Evolutionary conservation across 2,888 invertebrate genomes (phyloP), one percentile per base, ranked within the genome.

Genomic region (Xylophagus ater): DNA sequence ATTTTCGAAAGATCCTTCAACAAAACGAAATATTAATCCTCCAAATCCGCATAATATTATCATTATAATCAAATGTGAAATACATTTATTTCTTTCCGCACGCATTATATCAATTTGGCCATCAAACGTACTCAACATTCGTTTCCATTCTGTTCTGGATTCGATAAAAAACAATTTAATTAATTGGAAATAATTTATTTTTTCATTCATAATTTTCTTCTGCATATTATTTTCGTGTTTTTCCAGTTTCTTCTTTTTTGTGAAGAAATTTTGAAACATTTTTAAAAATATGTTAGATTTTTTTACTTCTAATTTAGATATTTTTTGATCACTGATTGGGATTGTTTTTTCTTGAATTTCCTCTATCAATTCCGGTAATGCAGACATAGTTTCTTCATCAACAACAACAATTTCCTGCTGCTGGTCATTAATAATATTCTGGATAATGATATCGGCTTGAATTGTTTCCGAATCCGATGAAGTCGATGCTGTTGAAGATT

Each of bases 1-100:
- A 44, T 81, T 76, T 56, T 92, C 90, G 51, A 86, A 81, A 2
- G 81, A 76, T 3, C 88, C 88, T 59, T 93, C 92, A 15, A 83
- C 76, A 47, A 80, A 76, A 47, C 82, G 79, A 53, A 89, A 88
- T 52, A 84, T 67, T 34, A 88, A 69, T 0, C 82, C 88, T 2
- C 87, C 88, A 34, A 82, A 65, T 4, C 88, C 87, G 52, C 83
- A 81, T 49, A 81, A 70, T 40, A 85, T 72, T 17, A 82, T 65
- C 25, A 85, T 62, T 18, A 85, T 51, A n/a, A 86, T 59, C 15
- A 81, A 58, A 51, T 82, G 74, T 30, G 74, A 70, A 38, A 81
- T 54, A 57, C 87, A 87, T 49, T 70, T 72, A 50, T 81, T 81
- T 30, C 78, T 65, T 33, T 77, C 56, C 12, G 61, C 53, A 34